Evolutionary conservation across 2,888 invertebrate species (phyloP).

Genomic region (Megamerina dolium): DNA sequence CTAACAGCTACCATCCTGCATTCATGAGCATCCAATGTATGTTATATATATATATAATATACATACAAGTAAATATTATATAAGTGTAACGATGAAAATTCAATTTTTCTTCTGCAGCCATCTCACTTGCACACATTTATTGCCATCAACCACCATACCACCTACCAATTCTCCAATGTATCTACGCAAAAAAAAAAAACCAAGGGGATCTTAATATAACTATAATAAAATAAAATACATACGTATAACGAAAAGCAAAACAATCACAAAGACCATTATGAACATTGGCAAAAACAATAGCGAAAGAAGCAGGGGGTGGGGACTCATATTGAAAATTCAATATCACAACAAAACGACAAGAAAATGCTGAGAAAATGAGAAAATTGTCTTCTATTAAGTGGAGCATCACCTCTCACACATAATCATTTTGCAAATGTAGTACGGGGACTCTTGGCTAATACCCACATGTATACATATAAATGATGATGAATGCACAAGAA

Average conservation of each 20-base stretch:
- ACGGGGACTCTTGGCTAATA: too few species aligned
- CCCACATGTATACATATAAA: too few species aligned
- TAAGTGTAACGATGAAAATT: conserved; percentile 40
- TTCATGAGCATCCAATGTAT: too few species aligned
- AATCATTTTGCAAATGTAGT: too few species aligned
- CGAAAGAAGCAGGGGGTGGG: conserved; percentile 15
- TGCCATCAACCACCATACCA: background rate
- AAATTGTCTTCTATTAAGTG: conserved; percentile 40
- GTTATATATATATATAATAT: too few species aligned
- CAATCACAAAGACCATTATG: conserved; percentile 18
- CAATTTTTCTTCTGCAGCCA: conserved; percentile 32
- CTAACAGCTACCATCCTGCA: too few species aligned
- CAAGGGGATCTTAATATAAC: too few species aligned
- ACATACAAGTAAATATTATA: too few species aligned
- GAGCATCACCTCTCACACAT: too few species aligned
- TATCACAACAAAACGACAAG: conserved; percentile 37
- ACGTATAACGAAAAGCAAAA: conserved; percentile 5
- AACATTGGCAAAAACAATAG: background rate
- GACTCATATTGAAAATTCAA: conserved; percentile 38
- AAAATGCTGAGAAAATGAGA: conserved; percentile 39
- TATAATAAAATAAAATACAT: background rate
- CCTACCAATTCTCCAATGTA: background rate
- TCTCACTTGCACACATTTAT: conserved; percentile 20
- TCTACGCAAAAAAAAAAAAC: too few species aligned
- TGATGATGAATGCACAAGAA: background rate